Evolutionary conservation across 2,888 invertebrate species (phyloP).

Genomic region (Charanyca ferruginea): DNA sequence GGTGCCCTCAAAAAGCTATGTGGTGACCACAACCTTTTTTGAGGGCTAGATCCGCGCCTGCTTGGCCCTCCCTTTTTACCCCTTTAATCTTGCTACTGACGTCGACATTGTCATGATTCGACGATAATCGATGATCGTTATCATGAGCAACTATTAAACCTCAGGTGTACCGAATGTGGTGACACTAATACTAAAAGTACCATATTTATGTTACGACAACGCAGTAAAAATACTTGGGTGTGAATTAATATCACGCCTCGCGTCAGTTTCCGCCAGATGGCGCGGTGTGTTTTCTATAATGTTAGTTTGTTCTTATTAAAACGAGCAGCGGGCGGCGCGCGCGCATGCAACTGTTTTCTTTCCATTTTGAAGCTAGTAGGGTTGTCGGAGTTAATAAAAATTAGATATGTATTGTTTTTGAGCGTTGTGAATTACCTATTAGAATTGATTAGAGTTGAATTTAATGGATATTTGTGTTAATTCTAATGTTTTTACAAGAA

Average conservation of each 20-base stretch:
- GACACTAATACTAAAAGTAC: conserved; percentile 39
- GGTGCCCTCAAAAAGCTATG: too few relatives aligned
- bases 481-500: not conserved
- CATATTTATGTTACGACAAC: conserved; percentile 35
- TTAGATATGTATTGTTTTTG: conserved; percentile 6
- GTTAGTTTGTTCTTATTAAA: conserved; percentile 78
- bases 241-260: conserved; percentile 57
- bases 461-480: not conserved
- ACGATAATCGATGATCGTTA: too few relatives aligned
- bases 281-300: conserved; percentile 68
- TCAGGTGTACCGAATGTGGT: conserved; percentile 8
- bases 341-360: conserved; percentile 83
- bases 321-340: conserved; percentile 60
- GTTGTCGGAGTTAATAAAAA: conserved; percentile 57
- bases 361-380: conserved; percentile 74
- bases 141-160: too few relatives aligned
- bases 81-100: too few relatives aligned
- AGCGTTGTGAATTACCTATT: too few relatives aligned
- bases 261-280: conserved; percentile 82
- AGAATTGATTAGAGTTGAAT: conserved; percentile 10
- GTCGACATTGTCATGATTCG: too few relatives aligned
- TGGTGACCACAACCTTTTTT: too few relatives aligned
- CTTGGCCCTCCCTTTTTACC: too few relatives aligned
- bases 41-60: too few relatives aligned
- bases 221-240: conserved; percentile 47